These are phyloP conservation scores for Todiramphus saurophagus DNA, from an alignment of 2,113 vertebrate species.

Conservation along the genomic window DNA sequence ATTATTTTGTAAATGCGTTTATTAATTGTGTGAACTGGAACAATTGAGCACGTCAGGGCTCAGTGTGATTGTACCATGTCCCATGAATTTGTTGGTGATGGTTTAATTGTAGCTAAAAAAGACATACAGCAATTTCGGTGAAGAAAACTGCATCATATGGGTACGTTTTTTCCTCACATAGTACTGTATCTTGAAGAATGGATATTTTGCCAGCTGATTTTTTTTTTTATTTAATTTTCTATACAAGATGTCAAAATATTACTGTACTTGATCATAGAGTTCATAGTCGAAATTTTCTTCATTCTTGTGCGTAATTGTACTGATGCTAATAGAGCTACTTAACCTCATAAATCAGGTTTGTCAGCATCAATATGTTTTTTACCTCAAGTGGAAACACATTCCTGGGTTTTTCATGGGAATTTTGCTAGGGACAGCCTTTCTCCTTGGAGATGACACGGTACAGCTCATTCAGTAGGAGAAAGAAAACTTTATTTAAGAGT, in stretches of 20 bases:
- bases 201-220: neutral
- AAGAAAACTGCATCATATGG: neutral
- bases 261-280: neutral
- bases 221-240: neutral
- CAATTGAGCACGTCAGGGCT: neutral
- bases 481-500: neutral
- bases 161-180: neutral
- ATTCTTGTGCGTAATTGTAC: neutral
- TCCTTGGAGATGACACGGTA: neutral
- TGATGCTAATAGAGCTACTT: neutral
- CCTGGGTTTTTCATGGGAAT: neutral
- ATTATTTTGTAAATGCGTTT: constrained; percentile 40
- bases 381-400: neutral
- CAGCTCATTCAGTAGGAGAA: neutral
- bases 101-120: constrained; percentile 21
- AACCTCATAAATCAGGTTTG: neutral
- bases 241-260: neutral
- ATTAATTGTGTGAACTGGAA: constrained; percentile 7
- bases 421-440: neutral
- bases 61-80: neutral
- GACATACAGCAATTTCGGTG: neutral
- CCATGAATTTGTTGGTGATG: neutral
- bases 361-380: neutral
- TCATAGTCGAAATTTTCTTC: neutral
- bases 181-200: neutral